Conservation (phyloP, 2,888 invertebrate genomes). For the Lagria hirta region DNA sequence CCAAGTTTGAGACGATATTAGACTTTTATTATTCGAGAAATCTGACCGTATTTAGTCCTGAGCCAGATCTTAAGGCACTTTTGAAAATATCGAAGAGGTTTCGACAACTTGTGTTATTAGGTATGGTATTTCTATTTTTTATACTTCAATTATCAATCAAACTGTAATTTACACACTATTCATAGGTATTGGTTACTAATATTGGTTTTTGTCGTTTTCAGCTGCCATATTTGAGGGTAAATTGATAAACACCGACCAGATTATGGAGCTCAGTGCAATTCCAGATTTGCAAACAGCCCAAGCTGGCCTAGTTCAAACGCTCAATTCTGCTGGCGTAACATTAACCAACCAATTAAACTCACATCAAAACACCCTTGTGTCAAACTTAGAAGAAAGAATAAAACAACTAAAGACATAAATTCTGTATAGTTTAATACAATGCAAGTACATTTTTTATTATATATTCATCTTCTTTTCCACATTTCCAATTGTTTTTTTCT, state of each 20-base stretch:
- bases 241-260: constrained; percentile 68
- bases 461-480: constrained; percentile 9
- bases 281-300: constrained; percentile 67
- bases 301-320: constrained; percentile 67
- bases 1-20: constrained; percentile 68
- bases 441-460: constrained; percentile 12
- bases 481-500: constrained; percentile 22
- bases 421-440: constrained; percentile 7
- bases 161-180: background rate
- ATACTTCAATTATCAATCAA: constrained; percentile 5
- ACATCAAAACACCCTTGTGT: constrained; percentile 68
- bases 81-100: constrained; percentile 69
- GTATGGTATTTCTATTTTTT: constrained; percentile 48
- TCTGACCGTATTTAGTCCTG: constrained; percentile 70
- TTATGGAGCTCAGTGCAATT: constrained; percentile 66
- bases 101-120: constrained; percentile 71
- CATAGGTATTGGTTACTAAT: constrained; percentile 1
- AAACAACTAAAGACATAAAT: constrained; percentile 47
- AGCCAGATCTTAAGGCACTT: constrained; percentile 62
- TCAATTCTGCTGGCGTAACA: constrained; percentile 66
- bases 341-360: constrained; percentile 68
- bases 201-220: constrained; percentile 52
- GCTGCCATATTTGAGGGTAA: constrained; percentile 74
- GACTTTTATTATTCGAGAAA: constrained; percentile 66
- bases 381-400: constrained; percentile 64